Evolutionary conservation across 1,140 invertebrate genomes (phyloP), one percentile per base, ranked within the genome.

Genomic region (Brachionus paranguensis): DNA sequence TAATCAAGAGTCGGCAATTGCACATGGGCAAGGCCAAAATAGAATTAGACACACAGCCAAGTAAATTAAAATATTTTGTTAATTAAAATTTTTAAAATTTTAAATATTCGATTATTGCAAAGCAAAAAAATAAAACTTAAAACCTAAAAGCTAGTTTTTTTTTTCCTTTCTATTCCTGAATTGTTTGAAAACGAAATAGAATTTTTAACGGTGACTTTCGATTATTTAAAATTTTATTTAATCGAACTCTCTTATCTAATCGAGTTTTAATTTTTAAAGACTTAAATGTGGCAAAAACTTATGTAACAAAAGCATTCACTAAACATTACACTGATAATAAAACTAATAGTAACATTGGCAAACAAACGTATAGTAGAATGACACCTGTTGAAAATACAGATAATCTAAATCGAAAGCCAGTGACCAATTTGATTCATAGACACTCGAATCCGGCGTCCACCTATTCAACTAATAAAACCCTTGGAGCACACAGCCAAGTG

Each of bases 1-100:
- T 68, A 47, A 45, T 81, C 4, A 81, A 81, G 60, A 81, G 45
- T 68, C 7, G 78, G 5, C 78, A 81, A 81, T 68, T 81, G 24
- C 78, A 81, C 10, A 81, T 81, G 78, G 78, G 78, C 24, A 60
- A 68, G 43, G 78, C 78, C 37, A 81, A 81, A 81, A 81, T 81
- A 27, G 78, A 81, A 37, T 24, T 81, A 41, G 78, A 81, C 41
- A 64, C 78, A 2, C 78, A 81, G 20, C 50, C 78, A 81, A 60
- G 78, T 81, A 81, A 81, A 68, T 43, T 68, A 33, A 68, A 50
- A 76, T 76, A 76, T 76, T 76, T 76, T 76, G 47, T 20, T 50
- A 76, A 50, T 50, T 37, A 45, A 43, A 45, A 45, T 20, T 29
- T 45, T 11, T 17, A 76, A 47, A 76, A 76, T 76, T 50, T 50